These are phyloP conservation scores for Lanistes nyassanus DNA, from an alignment of 1,140 invertebrate species.

Conservation along the genomic window DNA sequence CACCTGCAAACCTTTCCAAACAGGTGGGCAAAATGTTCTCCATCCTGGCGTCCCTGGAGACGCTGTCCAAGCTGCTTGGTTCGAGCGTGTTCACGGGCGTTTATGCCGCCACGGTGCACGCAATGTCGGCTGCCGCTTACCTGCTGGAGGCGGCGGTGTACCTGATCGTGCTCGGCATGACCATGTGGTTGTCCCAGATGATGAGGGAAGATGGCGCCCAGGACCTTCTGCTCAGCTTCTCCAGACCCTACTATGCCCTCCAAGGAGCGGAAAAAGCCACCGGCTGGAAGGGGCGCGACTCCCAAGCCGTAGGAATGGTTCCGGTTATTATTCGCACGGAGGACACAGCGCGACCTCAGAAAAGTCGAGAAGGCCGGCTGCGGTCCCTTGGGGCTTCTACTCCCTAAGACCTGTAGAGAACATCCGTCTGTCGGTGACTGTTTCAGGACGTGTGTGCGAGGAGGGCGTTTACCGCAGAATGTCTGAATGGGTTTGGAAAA, in stretches of 20 bases:
- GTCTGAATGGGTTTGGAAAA: too few relatives aligned
- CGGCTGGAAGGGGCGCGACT: background rate
- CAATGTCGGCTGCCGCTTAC: constrained; percentile 58
- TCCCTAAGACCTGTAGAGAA: too few relatives aligned
- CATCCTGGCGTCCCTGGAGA: constrained; percentile 58
- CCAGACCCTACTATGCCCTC: constrained; percentile 20
- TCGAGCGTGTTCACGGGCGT: constrained; percentile 60
- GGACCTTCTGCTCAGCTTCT: constrained; percentile 32
- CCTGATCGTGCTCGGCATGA: constrained; percentile 39
- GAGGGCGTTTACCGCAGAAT: too few relatives aligned
- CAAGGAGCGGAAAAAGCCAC: background rate
- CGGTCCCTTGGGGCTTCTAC: too few relatives aligned
- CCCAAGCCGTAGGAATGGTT: background rate
- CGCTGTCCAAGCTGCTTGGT: constrained; percentile 60
- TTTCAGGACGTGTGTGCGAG: too few relatives aligned
- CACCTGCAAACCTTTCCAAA: background rate
- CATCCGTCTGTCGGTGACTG: too few relatives aligned
- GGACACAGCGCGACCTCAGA: background rate
- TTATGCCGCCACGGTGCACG: constrained; percentile 55
- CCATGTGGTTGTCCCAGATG: constrained; percentile 43
- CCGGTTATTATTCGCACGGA: constrained; percentile 8
- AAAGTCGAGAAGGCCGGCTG: too few relatives aligned
- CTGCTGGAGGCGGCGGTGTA: constrained; percentile 52
- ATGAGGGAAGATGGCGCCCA: constrained; percentile 38
- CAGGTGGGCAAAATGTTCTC: constrained; percentile 58